These are phyloP conservation scores for Drosophila saltans DNA, from an alignment of 1,140 invertebrate genomes.

Conservation along the genomic window DNA sequence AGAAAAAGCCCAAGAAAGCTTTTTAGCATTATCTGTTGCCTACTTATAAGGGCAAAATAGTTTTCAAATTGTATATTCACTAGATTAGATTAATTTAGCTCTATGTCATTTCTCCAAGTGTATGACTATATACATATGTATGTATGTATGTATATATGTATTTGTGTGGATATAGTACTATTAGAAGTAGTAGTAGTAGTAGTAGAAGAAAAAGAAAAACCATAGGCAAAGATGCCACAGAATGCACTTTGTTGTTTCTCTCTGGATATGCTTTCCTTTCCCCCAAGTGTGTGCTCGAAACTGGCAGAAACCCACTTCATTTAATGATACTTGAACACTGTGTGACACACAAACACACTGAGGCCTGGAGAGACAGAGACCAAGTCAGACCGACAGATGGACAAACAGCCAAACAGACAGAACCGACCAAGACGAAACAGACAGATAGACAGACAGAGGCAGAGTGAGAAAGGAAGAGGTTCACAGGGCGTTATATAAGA, in stretches of 20 bases:
- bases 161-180: conserved; percentile 10
- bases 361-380: conserved; percentile 36
- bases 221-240: conserved; percentile 75
- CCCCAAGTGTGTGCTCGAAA: conserved; percentile 81
- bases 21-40: background rate
- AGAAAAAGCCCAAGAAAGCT: background rate
- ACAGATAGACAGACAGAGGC: conserved; percentile 24
- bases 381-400: background rate
- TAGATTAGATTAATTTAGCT: too few species aligned
- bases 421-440: too few species aligned
- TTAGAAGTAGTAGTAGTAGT: background rate
- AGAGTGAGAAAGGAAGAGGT: conserved; percentile 27
- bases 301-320: conserved; percentile 83
- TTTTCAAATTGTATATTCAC: too few species aligned
- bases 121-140: conserved; percentile 32
- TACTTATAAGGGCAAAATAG: background rate
- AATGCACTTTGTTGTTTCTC: conserved; percentile 73
- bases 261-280: conserved; percentile 83
- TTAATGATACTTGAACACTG: conserved; percentile 83
- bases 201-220: conserved; percentile 54
- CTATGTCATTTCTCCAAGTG: background rate
- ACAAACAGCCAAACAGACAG: conserved; percentile 22
- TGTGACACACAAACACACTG: conserved; percentile 81
- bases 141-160: conserved; percentile 24
- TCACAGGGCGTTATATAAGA: conserved; percentile 72